Evolutionary conservation across 2,113 vertebrate genomes (phyloP), one percentile per base, ranked within the genome.

Genomic region (Passerina amoena): DNA sequence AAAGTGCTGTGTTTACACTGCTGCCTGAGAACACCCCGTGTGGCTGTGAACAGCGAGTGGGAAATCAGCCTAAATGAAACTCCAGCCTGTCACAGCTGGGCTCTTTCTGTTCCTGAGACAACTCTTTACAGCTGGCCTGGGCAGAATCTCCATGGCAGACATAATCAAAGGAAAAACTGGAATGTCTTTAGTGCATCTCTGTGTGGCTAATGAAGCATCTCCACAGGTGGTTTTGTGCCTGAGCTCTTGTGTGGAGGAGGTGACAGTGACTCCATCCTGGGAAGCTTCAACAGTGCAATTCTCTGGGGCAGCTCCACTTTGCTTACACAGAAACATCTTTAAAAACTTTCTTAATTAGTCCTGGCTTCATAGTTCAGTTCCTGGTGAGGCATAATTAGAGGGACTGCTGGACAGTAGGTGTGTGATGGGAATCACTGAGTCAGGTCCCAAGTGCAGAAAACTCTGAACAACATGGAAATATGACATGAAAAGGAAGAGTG

Each of bases 161-260:
- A 30, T 13, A 68, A 85, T 31, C 28, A 93, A 73, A 93, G 56
- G 25, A 12, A 80, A 75, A 69, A 0, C 20, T 81, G 16, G 31
- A 47, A 40, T 44, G 38, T 38, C 22, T 64, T 27, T n/a, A 47
- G 6, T 14, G 35, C 47, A 35, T 47, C 27, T 25, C 51, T 23
- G 5, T 22, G 38, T 70, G 65, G 38, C 8, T 91, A 28, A 69
- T 37, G 68, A 80, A 80, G 66, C 31, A 33, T 31, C 48, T 45
- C 1, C 0, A 59, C 61, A 31, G 0, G 2, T 0, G 28, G 21
- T 18, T 89, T 20, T 72, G 70, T 69, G 37, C n/a, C 42, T 10
- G 40, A 85, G 45, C 1, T 87, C 23, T 45, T 21, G 61, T 2
- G 27, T 0, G 2, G 79, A 66, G 86, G 80, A 86, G 60, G 64